A percentile compares a stretch with the other conserved stretches of the same genome.
Conservation (phyloP, 2,113 vertebrate genomes). For the Lepisosteus oculatus region DNA sequence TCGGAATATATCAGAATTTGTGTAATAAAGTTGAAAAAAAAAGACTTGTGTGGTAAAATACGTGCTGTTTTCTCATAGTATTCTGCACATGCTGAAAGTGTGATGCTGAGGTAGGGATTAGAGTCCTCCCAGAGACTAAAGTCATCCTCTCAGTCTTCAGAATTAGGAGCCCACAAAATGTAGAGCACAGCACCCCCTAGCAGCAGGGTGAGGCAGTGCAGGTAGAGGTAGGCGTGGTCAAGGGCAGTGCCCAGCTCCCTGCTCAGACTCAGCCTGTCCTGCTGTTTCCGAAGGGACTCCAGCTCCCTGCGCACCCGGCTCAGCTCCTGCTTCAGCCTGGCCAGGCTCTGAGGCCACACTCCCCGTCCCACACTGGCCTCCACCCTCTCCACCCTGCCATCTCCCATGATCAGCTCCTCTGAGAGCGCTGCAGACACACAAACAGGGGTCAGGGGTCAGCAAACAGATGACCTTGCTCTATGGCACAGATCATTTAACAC, state of each 20-base stretch:
- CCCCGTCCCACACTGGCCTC: neutral
- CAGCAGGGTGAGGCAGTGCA: conserved; percentile 25
- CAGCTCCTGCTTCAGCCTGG: conserved; percentile 12
- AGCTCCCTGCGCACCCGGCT: conserved; percentile 6
- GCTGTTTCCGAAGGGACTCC: neutral
- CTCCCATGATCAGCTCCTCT: neutral
- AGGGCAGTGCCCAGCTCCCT: conserved; percentile 20
- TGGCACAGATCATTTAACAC: no score
- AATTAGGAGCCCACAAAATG: conserved; percentile 10
- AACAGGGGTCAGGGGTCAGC: no score
- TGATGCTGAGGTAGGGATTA: no score
- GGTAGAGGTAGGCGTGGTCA: conserved; percentile 26
- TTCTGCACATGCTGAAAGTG: no score
- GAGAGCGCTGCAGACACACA: neutral
- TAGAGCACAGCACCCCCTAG: conserved; percentile 14
- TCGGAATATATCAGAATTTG: no score
- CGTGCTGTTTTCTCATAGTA: no score
- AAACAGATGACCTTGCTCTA: no score
- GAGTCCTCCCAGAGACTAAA: no score
- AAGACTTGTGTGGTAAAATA: no score
- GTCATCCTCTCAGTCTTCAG: neutral
- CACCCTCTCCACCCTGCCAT: neutral
- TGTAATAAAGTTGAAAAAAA: no score
- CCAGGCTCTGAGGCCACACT: neutral
- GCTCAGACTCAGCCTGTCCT: conserved; percentile 11